Evolutionary conservation across 2,797 vertebrate genomes (phyloP).

Genomic region (Silurus lanzhouensis): DNA sequence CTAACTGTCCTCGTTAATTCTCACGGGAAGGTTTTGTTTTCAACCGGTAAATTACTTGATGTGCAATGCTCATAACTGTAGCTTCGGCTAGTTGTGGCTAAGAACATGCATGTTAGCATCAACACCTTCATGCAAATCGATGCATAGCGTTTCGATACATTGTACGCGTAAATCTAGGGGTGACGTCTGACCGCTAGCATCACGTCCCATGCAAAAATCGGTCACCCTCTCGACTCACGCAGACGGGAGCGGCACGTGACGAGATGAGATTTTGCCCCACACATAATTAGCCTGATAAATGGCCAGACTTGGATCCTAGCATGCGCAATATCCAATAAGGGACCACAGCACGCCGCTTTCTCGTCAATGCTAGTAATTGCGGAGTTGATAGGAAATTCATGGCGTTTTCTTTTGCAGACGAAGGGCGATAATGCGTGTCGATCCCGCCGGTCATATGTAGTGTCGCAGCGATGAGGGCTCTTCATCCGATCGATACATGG

Average conservation of each 20-base stretch:
- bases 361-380: conserved; percentile 48
- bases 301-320: conserved; percentile 29
- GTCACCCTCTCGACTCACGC: conserved; percentile 14
- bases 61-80: background rate
- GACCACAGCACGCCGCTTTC: background rate
- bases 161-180: too few species aligned
- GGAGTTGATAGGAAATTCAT: conserved; percentile 51
- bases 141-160: too few species aligned
- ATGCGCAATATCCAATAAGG: conserved; percentile 10
- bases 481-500: conserved; percentile 51
- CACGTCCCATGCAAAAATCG: conserved; percentile 7
- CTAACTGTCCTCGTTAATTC: conserved; percentile 12
- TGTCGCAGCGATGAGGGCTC: conserved; percentile 44
- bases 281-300: conserved; percentile 55
- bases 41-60: background rate
- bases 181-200: too few species aligned
- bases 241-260: conserved; percentile 24
- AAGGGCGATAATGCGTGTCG: conserved; percentile 39
- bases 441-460: conserved; percentile 41
- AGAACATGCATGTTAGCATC: background rate
- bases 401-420: background rate
- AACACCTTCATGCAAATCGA: background rate
- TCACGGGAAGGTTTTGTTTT: too few species aligned
- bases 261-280: conserved; percentile 42
- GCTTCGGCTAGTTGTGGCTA: too few species aligned